Conservation (phyloP, 1,140 invertebrate species). For the Pygmarrhopalites habei region DNA sequence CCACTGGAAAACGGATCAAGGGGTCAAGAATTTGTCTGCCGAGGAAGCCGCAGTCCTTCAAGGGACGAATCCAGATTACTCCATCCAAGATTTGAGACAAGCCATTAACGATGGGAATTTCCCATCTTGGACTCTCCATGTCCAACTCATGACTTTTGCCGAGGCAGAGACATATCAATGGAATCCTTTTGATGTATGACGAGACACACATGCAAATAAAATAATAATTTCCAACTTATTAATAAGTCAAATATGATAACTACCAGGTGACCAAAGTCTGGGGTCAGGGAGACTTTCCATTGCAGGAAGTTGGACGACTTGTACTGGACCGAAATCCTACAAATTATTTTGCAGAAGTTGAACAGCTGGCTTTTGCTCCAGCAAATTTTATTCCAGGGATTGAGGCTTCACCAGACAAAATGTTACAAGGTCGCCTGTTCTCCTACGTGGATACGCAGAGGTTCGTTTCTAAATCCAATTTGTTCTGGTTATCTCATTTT, state of each 20-base stretch:
- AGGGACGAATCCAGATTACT: conserved; percentile 63
- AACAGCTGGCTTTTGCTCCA: conserved; percentile 90
- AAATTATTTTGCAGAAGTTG: conserved; percentile 91
- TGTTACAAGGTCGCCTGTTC: conserved; percentile 76
- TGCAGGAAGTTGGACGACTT: conserved; percentile 85
- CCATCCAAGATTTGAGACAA: conserved; percentile 65
- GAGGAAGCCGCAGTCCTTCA: conserved; percentile 54
- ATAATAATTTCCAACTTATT: too few species aligned
- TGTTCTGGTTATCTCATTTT: too few species aligned
- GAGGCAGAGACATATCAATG: conserved; percentile 64
- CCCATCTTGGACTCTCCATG: conserved; percentile 60
- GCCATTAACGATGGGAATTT: conserved; percentile 60
- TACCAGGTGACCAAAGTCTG: conserved; percentile 91
- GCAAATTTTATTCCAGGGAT: conserved; percentile 78
- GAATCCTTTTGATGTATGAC: conserved; percentile 38
- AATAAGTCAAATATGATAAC: too few species aligned
- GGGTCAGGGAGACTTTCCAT: conserved; percentile 81
- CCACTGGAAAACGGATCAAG: conserved; percentile 62
- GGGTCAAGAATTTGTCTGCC: conserved; percentile 56
- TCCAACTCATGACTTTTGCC: conserved; percentile 62
- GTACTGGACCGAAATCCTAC: conserved; percentile 80
- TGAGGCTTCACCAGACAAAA: conserved; percentile 55
- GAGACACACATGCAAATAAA: too few species aligned
- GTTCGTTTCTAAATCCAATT: too few species aligned
- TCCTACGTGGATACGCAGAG: conserved; percentile 87